Percentiles rank a stretch among this genome's conserved stretches.
These are phyloP conservation scores for Drosophila rhopaloa DNA, from an alignment of 1,140 invertebrate species.

Conservation along the genomic window DNA sequence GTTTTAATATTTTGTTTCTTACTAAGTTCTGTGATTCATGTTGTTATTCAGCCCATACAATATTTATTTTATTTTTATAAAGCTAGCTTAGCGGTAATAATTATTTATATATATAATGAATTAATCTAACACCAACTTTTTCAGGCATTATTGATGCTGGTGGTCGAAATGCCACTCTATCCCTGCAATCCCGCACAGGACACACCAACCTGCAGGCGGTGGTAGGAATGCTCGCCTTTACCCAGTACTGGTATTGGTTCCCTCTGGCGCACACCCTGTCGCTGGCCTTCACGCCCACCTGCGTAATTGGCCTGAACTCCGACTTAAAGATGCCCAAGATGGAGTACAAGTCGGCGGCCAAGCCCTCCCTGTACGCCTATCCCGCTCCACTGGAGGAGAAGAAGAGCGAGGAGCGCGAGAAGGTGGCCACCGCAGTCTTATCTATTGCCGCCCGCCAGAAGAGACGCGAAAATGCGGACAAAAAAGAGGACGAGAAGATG, in stretches of 20 bases:
- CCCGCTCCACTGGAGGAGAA: slow-evolving; percentile 98
- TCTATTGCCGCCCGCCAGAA: slow-evolving; percentile 97
- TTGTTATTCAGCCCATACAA: no score
- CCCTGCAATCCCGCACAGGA: slow-evolving; percentile 97
- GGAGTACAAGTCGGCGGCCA: slow-evolving; percentile 96
- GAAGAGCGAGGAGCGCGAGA: slow-evolving; percentile 98
- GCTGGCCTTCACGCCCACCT: slow-evolving; percentile 98
- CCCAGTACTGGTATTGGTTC: slow-evolving; percentile 99
- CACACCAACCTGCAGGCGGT: slow-evolving; percentile 99
- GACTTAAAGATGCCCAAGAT: slow-evolving; percentile 99
- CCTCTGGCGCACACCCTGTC: slow-evolving; percentile 98
- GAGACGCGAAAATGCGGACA: slow-evolving; percentile 88
- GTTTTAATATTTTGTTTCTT: no score
- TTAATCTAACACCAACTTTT: not conserved
- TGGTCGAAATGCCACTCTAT: slow-evolving; percentile 98
- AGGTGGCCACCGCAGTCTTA: slow-evolving; percentile 98
- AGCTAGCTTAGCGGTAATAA: no score
- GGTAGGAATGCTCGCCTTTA: slow-evolving; percentile 99
- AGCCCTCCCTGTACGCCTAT: slow-evolving; percentile 98
- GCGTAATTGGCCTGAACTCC: slow-evolving; percentile 96
- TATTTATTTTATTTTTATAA: no score
- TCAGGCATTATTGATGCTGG: slow-evolving; percentile 88
- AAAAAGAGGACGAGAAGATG: slow-evolving; percentile 89
- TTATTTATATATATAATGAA: no score
- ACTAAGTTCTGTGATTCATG: no score